Percentiles rank a stretch among this genome's conserved stretches.
phyloP scores from a whole-genome alignment of 2,797 vertebrate species.

The Odontamblyopus rebecca region DNA sequence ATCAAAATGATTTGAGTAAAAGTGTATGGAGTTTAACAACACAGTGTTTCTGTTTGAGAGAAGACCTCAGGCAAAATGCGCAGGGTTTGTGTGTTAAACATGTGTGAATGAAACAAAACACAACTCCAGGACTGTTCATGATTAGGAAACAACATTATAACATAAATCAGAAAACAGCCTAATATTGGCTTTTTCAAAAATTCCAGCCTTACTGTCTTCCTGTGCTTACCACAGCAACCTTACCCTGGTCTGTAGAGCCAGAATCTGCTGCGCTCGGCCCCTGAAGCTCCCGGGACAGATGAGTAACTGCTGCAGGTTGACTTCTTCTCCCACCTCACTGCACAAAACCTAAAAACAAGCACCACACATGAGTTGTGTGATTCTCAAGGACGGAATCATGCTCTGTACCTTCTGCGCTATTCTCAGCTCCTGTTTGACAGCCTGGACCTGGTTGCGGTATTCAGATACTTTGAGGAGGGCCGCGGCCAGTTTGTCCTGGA shows the following conservation, averaged over 20 bases:
- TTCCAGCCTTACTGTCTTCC: no score
- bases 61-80: no score
- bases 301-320: constrained; percentile 84
- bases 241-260: constrained; percentile 87
- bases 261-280: constrained; percentile 92
- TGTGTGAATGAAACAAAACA: no score
- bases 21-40: no score
- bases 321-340: constrained; percentile 89
- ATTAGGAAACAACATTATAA: no score
- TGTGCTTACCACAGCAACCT: constrained; percentile 9
- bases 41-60: no score
- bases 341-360: constrained; percentile 78
- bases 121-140: no score
- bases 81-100: no score
- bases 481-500: constrained; percentile 86
- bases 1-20: no score
- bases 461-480: constrained; percentile 85
- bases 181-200: no score
- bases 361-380: not conserved
- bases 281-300: constrained; percentile 83
- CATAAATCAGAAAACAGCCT: no score
- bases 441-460: constrained; percentile 90
- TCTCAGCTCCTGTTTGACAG: constrained; percentile 87
- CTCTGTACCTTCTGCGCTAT: constrained; percentile 88
- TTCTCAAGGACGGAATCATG: not conserved